phyloP scores from a whole-genome alignment of 2,797 vertebrate species.

The Sebastes cheni region DNA sequence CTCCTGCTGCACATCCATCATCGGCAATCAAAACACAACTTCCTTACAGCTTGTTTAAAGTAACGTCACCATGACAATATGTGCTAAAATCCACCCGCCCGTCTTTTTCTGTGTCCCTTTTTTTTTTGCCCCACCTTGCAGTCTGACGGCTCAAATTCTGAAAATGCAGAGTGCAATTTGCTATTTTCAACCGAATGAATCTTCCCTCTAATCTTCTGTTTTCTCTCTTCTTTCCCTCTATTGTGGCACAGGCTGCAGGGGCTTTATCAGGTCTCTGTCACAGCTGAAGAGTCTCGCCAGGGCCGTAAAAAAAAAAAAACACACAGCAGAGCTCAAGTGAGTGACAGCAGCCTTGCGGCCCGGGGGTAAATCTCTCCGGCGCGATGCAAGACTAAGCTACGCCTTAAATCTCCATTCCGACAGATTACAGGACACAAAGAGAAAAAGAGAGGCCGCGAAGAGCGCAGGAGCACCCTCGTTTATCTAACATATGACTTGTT shows the following conservation, averaged over 20 bases:
- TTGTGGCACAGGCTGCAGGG: constrained; percentile 42
- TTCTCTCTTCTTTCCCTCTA: constrained; percentile 6
- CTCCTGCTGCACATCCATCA: constrained; percentile 40
- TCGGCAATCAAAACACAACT: constrained; percentile 33
- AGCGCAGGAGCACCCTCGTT: constrained; percentile 32
- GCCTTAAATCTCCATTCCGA: constrained; percentile 68
- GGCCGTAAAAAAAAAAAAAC: constrained; percentile 32
- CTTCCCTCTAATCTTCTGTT: constrained; percentile 16
- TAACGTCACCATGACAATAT: constrained; percentile 22
- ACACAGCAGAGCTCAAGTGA: constrained; percentile 24
- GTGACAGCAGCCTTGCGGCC: constrained; percentile 54
- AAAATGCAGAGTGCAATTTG: constrained; percentile 22
- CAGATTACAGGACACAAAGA: constrained; percentile 64
- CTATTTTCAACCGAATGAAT: constrained; percentile 14
- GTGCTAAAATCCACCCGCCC: constrained; percentile 7
- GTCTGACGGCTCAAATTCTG: not conserved
- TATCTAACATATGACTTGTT: constrained; percentile 50
- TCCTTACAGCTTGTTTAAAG: constrained; percentile 43
- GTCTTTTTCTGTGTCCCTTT: not conserved
- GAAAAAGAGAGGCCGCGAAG: constrained; percentile 24
- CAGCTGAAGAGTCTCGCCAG: constrained; percentile 64
- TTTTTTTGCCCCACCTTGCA: not conserved
- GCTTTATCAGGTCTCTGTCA: constrained; percentile 74
- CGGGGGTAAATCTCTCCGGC: constrained; percentile 62
- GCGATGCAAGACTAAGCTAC: constrained; percentile 62